Evolutionary conservation across 2,113 vertebrate genomes (phyloP), one percentile per base, ranked within the genome.

Genomic region (Channa maculata): DNA sequence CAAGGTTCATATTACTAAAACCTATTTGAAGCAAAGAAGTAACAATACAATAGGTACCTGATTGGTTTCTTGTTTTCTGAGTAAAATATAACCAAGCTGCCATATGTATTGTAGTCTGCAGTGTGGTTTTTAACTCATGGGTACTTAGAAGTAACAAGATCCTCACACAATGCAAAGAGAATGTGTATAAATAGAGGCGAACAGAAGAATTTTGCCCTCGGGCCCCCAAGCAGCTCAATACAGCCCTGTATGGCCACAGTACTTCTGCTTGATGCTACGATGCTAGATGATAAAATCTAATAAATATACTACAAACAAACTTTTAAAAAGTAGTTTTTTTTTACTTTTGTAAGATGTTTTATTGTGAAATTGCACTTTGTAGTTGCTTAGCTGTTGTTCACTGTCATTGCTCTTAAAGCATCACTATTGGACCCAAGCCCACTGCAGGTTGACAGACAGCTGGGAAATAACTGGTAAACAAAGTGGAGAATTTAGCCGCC

Each of bases 111-210:
- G 24, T 45, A 46, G 39, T 50, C 45, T 33, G 46, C 53, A 44
- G 24, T 43, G 13, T 37, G 33, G 24, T 62, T 37, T 53, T 11
- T 44, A 15, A 3, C 43, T 66, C 33, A 67, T 52, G 44, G 54
- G 6, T 36, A 50, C 45, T 37, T 37, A 48, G 39, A 7, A 9
- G 54, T 57, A 64, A 78, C 53, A 36, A 13, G 65, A 70, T 41
- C 60, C 65, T 44, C 15, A 5, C 10, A 8, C 24, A 50, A n/a
- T n/a, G 15, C 46, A 54, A 37, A 69, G 52, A 64, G 4, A 53
- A 37, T 10, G 48, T 58, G 65, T 46, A 13, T 59, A 11, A 38
- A 50, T 10, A 65, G 43, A 64, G 13, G 62, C n/a, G n/a, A 37
- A 45, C 13, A 60, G 41, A 33, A 8, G 62, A 24, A 12, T 51